Percentiles rank a stretch among this genome's conserved stretches.
Conservation (phyloP, 2,113 vertebrate species). For the Psephotus haematonotus region DNA sequence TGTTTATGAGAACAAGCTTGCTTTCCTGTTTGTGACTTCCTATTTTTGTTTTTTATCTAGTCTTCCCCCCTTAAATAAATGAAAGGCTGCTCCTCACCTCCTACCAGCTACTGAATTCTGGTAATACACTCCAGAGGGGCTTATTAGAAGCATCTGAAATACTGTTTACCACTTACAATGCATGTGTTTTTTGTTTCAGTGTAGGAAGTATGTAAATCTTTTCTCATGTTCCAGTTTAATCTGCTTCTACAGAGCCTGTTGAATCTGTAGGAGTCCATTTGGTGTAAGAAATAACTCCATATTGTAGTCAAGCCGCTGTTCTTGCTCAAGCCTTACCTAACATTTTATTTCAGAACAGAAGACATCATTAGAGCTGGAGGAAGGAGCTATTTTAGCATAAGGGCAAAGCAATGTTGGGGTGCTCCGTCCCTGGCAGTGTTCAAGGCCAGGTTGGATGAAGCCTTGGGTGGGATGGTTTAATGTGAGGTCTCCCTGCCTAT, state of each 20-base stretch:
- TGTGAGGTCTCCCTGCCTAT: no score
- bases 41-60: not conserved
- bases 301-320: not conserved
- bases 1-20: not conserved
- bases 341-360: not conserved
- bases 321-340: not conserved
- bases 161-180: not conserved
- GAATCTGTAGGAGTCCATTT: not conserved
- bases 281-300: not conserved
- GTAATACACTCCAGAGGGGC: not conserved
- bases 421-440: no score
- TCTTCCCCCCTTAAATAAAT: not conserved
- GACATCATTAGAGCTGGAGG: not conserved
- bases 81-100: not conserved
- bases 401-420: not conserved
- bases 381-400: not conserved
- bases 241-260: not conserved
- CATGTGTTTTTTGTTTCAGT: not conserved
- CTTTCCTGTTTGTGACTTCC: constrained; percentile 52
- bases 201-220: not conserved
- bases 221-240: not conserved
- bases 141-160: not conserved
- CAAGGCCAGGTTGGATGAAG: no score
- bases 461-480: no score
- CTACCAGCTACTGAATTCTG: not conserved